Conservation (phyloP, 2,113 vertebrate species). For the Channa argus region DNA sequence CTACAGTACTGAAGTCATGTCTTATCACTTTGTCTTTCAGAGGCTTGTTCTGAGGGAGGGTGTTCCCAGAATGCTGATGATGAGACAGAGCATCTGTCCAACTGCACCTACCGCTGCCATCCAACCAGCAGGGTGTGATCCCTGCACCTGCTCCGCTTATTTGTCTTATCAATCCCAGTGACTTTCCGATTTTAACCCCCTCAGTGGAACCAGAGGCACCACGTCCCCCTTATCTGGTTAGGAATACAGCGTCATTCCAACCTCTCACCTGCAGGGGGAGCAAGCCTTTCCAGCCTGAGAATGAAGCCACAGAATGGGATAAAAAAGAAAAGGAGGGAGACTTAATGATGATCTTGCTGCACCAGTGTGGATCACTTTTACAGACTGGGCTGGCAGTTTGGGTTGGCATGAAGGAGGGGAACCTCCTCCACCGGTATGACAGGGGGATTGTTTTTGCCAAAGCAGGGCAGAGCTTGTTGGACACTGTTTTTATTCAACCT, state of each 20-base stretch:
- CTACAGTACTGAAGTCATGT: neutral
- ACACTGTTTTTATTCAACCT: slow-evolving; percentile 68
- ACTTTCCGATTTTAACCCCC: slow-evolving; percentile 79
- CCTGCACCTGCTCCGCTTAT: slow-evolving; percentile 55
- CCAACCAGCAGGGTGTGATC: slow-evolving; percentile 83
- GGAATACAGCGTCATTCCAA: slow-evolving; percentile 80
- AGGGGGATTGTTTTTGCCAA: slow-evolving; percentile 61
- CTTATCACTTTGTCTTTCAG: slow-evolving; percentile 50
- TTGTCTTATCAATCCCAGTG: slow-evolving; percentile 64
- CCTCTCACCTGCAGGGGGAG: slow-evolving; percentile 81
- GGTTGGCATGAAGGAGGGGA: slow-evolving; percentile 28
- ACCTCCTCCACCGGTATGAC: slow-evolving; percentile 51
- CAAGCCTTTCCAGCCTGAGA: slow-evolving; percentile 75
- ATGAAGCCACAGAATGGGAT: slow-evolving; percentile 49
- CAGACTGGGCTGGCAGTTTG: slow-evolving; percentile 45
- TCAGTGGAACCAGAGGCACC: slow-evolving; percentile 74
- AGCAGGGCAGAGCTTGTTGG: slow-evolving; percentile 74
- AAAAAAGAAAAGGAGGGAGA: slow-evolving; percentile 42
- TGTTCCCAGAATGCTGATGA: slow-evolving; percentile 75
- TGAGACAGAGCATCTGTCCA: slow-evolving; percentile 69
- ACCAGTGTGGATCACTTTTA: slow-evolving; percentile 67
- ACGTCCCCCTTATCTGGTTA: slow-evolving; percentile 76
- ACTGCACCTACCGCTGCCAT: slow-evolving; percentile 80
- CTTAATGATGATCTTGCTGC: slow-evolving; percentile 48
- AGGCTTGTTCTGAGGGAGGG: slow-evolving; percentile 74